These are phyloP conservation scores for Anisognathus igniventris DNA, from an alignment of 2,797 vertebrate genomes.

Conservation along the genomic window DNA sequence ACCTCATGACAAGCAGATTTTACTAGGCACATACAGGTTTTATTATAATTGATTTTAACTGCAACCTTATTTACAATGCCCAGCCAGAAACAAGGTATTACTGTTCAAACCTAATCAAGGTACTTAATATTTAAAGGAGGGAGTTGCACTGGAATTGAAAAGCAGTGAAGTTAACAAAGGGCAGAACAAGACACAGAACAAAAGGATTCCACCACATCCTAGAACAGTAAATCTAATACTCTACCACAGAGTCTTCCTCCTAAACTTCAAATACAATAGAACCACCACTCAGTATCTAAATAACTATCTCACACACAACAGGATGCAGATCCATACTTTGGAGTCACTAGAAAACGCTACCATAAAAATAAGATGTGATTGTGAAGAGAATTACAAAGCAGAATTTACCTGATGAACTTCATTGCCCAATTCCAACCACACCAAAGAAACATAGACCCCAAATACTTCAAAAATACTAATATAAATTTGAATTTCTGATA, in stretches of 20 bases:
- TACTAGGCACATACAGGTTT: background rate
- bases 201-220: background rate
- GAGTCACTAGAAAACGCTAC: background rate
- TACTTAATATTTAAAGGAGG: background rate
- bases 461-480: background rate
- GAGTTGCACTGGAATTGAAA: background rate
- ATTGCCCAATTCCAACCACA: background rate
- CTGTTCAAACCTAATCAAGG: background rate
- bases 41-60: background rate
- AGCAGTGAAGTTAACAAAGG: background rate
- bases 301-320: background rate
- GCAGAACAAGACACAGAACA: background rate
- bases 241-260: background rate
- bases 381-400: background rate
- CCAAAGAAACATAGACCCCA: background rate
- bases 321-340: background rate
- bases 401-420: background rate
- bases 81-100: background rate
- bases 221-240: background rate
- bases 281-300: background rate
- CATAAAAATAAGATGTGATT: background rate
- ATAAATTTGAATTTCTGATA: background rate
- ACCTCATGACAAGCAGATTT: background rate
- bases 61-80: background rate
- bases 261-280: background rate